Evolutionary conservation across 1,140 invertebrate genomes (phyloP).

Genomic region (Diprion similis): DNA sequence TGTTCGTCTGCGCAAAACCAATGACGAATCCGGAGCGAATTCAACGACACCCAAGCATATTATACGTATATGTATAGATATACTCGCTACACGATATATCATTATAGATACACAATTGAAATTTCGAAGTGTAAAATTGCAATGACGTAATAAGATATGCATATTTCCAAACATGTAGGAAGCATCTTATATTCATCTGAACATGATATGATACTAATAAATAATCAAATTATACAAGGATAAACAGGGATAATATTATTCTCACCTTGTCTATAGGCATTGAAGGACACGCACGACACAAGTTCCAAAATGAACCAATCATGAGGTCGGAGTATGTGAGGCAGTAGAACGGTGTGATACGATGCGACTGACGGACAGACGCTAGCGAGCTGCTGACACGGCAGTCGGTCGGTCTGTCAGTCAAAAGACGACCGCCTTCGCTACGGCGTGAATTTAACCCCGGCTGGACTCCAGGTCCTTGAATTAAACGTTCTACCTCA

Average conservation of each 20-base stretch:
- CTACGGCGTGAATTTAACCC: neutral
- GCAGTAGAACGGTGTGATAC: slow-evolving; percentile 45
- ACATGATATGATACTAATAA: too few species aligned
- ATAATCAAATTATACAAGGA: too few species aligned
- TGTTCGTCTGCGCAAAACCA: too few species aligned
- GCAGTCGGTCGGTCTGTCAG: neutral
- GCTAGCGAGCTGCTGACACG: neutral
- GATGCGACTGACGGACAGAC: neutral
- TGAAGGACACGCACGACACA: slow-evolving; percentile 91
- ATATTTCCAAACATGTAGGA: too few species aligned
- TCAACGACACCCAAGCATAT: too few species aligned
- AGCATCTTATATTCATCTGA: too few species aligned
- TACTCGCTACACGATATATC: too few species aligned
- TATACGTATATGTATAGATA: too few species aligned
- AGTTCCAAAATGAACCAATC: slow-evolving; percentile 94
- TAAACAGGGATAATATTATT: neutral
- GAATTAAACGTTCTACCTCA: neutral
- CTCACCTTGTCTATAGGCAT: slow-evolving; percentile 93
- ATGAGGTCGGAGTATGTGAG: slow-evolving; percentile 68
- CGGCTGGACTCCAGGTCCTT: neutral
- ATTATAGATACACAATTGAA: too few species aligned
- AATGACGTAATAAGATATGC: too few species aligned
- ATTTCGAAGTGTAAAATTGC: too few species aligned
- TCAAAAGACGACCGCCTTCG: slow-evolving; percentile 4
- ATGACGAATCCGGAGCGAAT: too few species aligned